These are phyloP conservation scores for Callitettix versicolor DNA, from an alignment of 1,140 invertebrate species.

Conservation along the genomic window DNA sequence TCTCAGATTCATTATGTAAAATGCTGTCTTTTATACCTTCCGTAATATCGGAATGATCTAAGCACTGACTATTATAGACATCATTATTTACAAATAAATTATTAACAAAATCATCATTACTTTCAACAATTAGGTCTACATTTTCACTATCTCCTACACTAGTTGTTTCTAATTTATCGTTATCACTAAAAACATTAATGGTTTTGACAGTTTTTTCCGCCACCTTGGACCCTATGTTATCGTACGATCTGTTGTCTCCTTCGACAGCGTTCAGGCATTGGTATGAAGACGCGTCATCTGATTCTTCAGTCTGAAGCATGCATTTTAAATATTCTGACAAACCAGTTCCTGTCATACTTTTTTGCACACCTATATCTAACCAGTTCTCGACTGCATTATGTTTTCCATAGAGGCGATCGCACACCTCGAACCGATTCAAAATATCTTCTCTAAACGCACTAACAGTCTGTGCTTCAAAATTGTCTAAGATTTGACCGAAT, in stretches of 20 bases:
- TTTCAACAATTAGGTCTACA: background rate
- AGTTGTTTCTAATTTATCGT: background rate
- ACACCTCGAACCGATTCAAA: background rate
- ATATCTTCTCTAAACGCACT: slow-evolving; percentile 3
- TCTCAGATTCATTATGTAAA: too few species aligned
- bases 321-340: slow-evolving; percentile 4
- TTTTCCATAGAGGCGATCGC: background rate
- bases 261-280: background rate
- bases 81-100: slow-evolving; percentile 2
- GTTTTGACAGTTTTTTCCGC: background rate
- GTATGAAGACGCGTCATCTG: background rate
- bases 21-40: background rate
- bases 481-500: background rate
- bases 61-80: background rate
- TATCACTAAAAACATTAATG: background rate
- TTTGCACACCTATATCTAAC: background rate
- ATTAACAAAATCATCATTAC: background rate
- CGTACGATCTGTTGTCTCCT: background rate
- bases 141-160: background rate
- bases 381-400: background rate
- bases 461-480: slow-evolving; percentile 7
- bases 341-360: background rate
- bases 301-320: background rate
- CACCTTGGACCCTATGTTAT: background rate
- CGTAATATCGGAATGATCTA: background rate